phyloP scores from a whole-genome alignment of 2,888 invertebrate species.

The Galeopsomyia nigrocyanea region DNA sequence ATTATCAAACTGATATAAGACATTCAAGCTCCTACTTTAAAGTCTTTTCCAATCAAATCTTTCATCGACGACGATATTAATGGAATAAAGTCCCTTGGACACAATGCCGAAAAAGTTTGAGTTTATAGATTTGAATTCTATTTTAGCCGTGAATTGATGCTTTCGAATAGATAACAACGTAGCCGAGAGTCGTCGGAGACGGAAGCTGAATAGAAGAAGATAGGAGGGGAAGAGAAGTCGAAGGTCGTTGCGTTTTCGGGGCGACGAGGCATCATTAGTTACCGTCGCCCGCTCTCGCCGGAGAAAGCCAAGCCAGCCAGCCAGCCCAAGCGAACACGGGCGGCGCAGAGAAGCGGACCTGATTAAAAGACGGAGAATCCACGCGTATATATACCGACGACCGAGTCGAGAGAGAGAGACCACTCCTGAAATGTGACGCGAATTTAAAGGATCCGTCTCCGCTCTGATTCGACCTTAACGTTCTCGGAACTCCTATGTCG shows the following conservation, averaged over 20 bases:
- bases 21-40: too few species aligned
- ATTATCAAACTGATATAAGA: too few species aligned
- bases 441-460: conserved; percentile 64
- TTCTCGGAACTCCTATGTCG: background rate
- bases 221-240: conserved; percentile 36
- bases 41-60: too few species aligned
- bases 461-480: conserved; percentile 26
- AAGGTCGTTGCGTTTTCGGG: conserved; percentile 44
- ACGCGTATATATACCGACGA: background rate
- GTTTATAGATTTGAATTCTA: background rate
- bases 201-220: conserved; percentile 21
- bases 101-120: background rate
- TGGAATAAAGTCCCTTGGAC: too few species aligned
- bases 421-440: conserved; percentile 65
- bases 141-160: background rate
- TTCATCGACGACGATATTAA: too few species aligned
- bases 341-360: conserved; percentile 59
- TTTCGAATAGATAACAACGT: conserved; percentile 16
- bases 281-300: conserved; percentile 55
- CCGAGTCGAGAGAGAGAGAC: background rate
- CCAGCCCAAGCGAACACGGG: conserved; percentile 55
- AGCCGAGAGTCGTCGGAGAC: background rate
- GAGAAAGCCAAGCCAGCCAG: conserved; percentile 54
- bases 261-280: conserved; percentile 61
- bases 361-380: conserved; percentile 62